These are phyloP conservation scores for Onthophagus sagittarius DNA, from an alignment of 2,888 invertebrate genomes.

Conservation along the genomic window DNA sequence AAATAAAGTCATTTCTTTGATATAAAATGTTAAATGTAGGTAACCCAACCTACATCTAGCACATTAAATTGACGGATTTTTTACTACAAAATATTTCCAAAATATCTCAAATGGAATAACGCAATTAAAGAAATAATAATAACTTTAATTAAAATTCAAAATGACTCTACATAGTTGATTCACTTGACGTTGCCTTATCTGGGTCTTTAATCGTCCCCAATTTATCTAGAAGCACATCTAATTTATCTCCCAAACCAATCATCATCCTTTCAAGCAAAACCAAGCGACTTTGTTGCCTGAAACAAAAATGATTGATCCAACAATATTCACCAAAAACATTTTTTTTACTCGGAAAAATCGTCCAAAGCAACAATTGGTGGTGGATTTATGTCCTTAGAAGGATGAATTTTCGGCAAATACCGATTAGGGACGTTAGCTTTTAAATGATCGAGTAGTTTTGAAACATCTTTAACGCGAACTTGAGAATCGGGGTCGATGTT, in stretches of 20 bases:
- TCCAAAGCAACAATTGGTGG: constrained; percentile 30
- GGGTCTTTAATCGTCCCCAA: constrained; percentile 28
- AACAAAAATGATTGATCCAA: constrained; percentile 18
- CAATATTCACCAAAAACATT: no score
- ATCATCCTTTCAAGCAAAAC: constrained; percentile 37
- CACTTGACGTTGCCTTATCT: no score
- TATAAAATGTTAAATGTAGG: no score
- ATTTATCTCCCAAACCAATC: constrained; percentile 30
- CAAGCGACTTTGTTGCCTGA: constrained; percentile 40
- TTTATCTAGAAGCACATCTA: constrained; percentile 34
- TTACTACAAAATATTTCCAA: no score
- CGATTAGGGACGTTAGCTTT: background rate
- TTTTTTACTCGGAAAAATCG: constrained; percentile 38
- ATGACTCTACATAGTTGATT: no score
- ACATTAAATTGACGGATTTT: no score
- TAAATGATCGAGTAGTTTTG: constrained; percentile 25
- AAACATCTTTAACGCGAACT: constrained; percentile 35
- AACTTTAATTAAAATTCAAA: no score
- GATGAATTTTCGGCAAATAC: background rate
- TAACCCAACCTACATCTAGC: no score
- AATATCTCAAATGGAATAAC: no score
- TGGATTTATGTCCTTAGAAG: background rate
- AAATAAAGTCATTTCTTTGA: no score
- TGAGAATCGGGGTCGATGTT: constrained; percentile 52
- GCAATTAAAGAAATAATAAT: no score